Evolutionary conservation across 2,888 invertebrate genomes (phyloP), one percentile per base, ranked within the genome.

Genomic region (Panorpa germanica): DNA sequence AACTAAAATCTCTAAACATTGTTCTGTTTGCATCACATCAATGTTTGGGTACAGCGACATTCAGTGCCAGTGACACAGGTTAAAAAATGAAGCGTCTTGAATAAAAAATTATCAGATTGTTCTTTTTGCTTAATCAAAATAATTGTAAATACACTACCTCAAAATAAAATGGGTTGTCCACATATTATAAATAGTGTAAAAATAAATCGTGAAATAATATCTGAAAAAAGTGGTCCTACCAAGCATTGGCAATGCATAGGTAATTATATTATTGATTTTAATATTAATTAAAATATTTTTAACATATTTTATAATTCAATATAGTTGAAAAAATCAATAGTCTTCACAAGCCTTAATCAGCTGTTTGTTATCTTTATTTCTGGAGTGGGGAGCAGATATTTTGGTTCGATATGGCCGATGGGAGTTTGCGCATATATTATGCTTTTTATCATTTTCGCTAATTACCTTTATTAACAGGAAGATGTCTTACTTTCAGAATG

Each of bases 121-220:
- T n/a, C n/a, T n/a, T n/a, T n/a, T n/a, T n/a, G n/a, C n/a, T n/a
- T n/a, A n/a, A n/a, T n/a, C n/a, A n/a, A n/a, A n/a, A n/a, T n/a
- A n/a, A n/a, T n/a, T n/a, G n/a, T n/a, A n/a, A n/a, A n/a, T n/a
- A n/a, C n/a, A n/a, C n/a, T n/a, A n/a, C n/a, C n/a, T n/a, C n/a
- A n/a, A n/a, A n/a, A n/a, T n/a, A n/a, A n/a, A 50, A 72, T 71
- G 71, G 70, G 71, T 61, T 71, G 71, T 56, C 61, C 67, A 48
- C 71, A 71, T 60, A 62, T 71, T 47, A 59, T 59, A 53, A 65
- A 66, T 55, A 65, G 67, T 59, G 65, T 70, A 50, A 65, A 63
- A 52, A 55, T 61, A 50, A 56, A 58, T 44, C 52, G 49, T 45
- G 55, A 57, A 49, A 52, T 57, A 47, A 53, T 55, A 48, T 54